phyloP scores from a whole-genome alignment of 2,888 invertebrate genomes.

The Drosophila quinaria region DNA sequence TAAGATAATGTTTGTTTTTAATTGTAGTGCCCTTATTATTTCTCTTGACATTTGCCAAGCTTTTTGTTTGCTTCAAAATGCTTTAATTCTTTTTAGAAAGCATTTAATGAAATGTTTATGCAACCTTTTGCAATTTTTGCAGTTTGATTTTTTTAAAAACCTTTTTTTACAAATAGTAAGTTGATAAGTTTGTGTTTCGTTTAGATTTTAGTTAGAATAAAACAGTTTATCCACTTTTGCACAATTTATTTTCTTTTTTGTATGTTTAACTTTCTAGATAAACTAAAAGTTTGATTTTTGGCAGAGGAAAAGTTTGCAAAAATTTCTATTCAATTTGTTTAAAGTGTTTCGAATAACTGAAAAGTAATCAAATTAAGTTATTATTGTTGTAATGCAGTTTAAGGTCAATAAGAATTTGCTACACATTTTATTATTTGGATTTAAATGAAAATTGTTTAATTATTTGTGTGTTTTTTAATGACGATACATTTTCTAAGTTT shows the following conservation, averaged over 20 bases:
- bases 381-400: no score
- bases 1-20: background rate
- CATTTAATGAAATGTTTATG: background rate
- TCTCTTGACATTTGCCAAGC: no score
- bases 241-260: background rate
- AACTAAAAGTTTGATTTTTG: no score
- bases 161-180: background rate
- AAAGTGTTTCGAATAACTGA: no score
- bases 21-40: no score
- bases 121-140: background rate
- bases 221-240: background rate
- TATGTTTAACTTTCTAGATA: no score
- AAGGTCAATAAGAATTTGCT: no score
- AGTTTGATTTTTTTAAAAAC: background rate
- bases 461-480: constrained; percentile 1
- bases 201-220: no score
- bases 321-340: no score
- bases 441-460: background rate
- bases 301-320: no score
- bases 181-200: no score
- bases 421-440: background rate
- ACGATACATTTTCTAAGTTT: background rate
- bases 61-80: background rate
- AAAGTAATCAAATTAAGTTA: no score
- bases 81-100: background rate